phyloP scores from a whole-genome alignment of 2,113 vertebrate genomes.

The Rana temporaria region DNA sequence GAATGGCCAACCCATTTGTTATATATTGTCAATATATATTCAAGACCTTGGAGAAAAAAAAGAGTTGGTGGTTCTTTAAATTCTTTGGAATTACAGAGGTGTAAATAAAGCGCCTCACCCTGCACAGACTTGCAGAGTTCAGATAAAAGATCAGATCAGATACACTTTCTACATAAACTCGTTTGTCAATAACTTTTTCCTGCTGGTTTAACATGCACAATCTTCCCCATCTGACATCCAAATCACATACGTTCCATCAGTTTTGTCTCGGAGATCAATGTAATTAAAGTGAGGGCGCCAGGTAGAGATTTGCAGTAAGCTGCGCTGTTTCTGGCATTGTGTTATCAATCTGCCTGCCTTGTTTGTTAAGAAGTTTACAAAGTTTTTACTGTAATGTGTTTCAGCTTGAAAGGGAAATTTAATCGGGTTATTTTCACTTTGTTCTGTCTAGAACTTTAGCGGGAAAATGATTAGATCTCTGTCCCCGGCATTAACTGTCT shows the following conservation, averaged over 20 bases:
- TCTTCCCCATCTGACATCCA: background rate
- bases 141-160: background rate
- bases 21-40: no score
- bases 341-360: background rate
- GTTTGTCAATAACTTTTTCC: background rate
- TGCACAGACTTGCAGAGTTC: conserved; percentile 4
- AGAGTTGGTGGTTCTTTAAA: no score
- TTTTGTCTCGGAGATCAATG: background rate
- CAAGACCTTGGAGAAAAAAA: no score
- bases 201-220: conserved; percentile 10
- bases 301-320: background rate
- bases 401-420: background rate
- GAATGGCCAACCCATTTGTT: no score
- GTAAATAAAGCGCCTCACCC: background rate
- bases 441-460: no score
- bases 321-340: background rate
- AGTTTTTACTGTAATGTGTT: background rate
- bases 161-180: background rate
- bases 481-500: no score
- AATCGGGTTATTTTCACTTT: no score
- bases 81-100: no score
- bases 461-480: no score
- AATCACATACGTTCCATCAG: background rate
- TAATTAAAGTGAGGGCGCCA: conserved; percentile 28
- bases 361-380: background rate